Evolutionary conservation across 2,888 invertebrate species (phyloP).

Genomic region (Bellardia bayeri): DNA sequence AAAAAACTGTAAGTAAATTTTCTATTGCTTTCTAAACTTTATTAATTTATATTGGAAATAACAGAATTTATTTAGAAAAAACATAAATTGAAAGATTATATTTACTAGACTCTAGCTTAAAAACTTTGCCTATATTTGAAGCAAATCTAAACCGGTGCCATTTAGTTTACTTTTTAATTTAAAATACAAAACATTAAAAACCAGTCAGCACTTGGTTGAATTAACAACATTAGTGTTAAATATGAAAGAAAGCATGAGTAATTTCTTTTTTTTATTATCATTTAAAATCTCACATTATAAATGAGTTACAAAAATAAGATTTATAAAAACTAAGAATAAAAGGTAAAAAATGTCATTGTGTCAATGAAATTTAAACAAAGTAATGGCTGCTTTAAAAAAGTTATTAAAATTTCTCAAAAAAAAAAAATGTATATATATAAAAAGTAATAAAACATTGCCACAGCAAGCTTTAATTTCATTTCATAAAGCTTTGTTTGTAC

Average conservation of each 20-base stretch:
- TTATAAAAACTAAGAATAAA: slow-evolving; percentile 14
- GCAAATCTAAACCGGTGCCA: slow-evolving; percentile 6
- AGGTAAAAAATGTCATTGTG: slow-evolving; percentile 53
- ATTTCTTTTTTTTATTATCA: slow-evolving; percentile 13
- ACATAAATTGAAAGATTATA: too few species aligned
- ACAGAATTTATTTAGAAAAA: too few species aligned
- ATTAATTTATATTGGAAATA: too few species aligned
- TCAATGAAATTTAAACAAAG: slow-evolving; percentile 32
- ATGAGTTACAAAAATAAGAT: slow-evolving; percentile 31
- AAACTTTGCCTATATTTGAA: too few species aligned
- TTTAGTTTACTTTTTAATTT: background rate
- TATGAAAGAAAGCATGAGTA: slow-evolving; percentile 27
- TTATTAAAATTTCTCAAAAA: slow-evolving; percentile 41
- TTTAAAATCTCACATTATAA: slow-evolving; percentile 33
- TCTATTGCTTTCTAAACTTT: background rate
- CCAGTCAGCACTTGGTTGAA: slow-evolving; percentile 11
- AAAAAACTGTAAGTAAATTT: slow-evolving; percentile 23
- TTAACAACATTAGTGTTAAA: slow-evolving; percentile 42
- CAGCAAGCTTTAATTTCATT: slow-evolving; percentile 45
- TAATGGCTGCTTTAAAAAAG: slow-evolving; percentile 43
- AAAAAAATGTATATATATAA: background rate
- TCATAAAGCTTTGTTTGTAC: background rate
- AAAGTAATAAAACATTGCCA: slow-evolving; percentile 31
- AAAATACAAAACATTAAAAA: background rate
- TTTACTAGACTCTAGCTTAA: too few species aligned